These are phyloP conservation scores for Watsonalla binaria DNA, from an alignment of 2,888 invertebrate genomes.

Conservation along the genomic window DNA sequence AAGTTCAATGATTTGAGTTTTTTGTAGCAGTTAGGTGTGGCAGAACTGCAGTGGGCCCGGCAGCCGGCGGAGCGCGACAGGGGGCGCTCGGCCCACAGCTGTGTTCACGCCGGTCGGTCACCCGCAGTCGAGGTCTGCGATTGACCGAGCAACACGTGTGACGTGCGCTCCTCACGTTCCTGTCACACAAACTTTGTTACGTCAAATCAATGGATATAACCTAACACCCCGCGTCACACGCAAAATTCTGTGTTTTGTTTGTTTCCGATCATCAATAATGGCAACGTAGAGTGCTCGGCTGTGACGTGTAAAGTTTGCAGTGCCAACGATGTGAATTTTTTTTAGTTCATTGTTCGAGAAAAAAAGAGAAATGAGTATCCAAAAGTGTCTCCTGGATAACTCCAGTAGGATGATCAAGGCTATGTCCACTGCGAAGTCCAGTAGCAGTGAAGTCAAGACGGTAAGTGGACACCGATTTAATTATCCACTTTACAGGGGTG, in stretches of 20 bases:
- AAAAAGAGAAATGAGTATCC: slow-evolving; percentile 70
- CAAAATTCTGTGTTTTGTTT: slow-evolving; percentile 51
- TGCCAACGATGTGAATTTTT: slow-evolving; percentile 63
- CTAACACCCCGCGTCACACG: slow-evolving; percentile 58
- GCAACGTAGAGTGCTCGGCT: slow-evolving; percentile 38
- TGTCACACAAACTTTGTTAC: slow-evolving; percentile 69
- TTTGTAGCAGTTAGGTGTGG: slow-evolving; percentile 36
- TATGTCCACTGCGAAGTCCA: slow-evolving; percentile 70
- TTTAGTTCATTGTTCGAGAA: slow-evolving; percentile 40
- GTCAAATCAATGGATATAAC: slow-evolving; percentile 78
- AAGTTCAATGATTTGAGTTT: slow-evolving; percentile 33
- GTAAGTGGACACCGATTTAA: slow-evolving; percentile 38
- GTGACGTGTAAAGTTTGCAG: slow-evolving; percentile 48
- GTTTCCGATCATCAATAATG: slow-evolving; percentile 37
- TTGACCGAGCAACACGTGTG: slow-evolving; percentile 33
- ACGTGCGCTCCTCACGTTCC: slow-evolving; percentile 19
- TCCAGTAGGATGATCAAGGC: slow-evolving; percentile 76
- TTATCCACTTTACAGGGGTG: slow-evolving; percentile 14
- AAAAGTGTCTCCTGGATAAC: slow-evolving; percentile 75
- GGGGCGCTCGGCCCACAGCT: slow-evolving; percentile 46
- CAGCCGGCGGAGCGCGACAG: slow-evolving; percentile 20
- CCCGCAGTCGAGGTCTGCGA: slow-evolving; percentile 48
- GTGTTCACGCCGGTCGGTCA: slow-evolving; percentile 32
- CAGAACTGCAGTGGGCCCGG: slow-evolving; percentile 20
- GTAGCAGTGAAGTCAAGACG: slow-evolving; percentile 66